Conservation (phyloP, 2,113 vertebrate genomes). For the Lampris megalopsis region DNA sequence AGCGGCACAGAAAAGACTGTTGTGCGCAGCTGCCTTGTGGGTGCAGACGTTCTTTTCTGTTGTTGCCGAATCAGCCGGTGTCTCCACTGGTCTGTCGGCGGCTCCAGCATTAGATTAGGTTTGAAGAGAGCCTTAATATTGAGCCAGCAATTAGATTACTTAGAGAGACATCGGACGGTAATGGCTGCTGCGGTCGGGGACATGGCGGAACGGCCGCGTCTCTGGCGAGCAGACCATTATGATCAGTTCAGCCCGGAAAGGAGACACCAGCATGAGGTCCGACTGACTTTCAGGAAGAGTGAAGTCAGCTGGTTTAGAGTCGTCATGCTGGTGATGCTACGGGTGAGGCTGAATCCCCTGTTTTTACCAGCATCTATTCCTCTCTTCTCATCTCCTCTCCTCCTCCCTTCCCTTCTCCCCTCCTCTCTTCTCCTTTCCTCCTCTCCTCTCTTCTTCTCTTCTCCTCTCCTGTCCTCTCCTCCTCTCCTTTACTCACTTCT, state of each 20-base stretch:
- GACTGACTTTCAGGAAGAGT: slow-evolving; percentile 9
- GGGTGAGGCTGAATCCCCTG: not conserved
- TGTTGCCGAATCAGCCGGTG: slow-evolving; percentile 31
- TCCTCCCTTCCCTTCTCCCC: not conserved
- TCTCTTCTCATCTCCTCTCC: not conserved
- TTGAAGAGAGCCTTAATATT: not conserved
- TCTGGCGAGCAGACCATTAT: not conserved
- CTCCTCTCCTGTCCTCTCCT: not conserved
- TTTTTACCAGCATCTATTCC: not conserved
- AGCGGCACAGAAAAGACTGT: slow-evolving; percentile 7
- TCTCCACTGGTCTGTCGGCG: not conserved
- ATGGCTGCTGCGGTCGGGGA: slow-evolving; percentile 7
- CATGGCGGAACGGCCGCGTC: slow-evolving; percentile 2
- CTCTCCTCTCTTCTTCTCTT: not conserved
- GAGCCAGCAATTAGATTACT: slow-evolving; percentile 16
- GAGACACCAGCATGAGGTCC: too few relatives aligned
- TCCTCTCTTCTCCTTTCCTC: not conserved
- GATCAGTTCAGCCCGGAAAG: too few relatives aligned
- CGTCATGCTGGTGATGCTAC: not conserved
- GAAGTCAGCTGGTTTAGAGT: slow-evolving; percentile 41
- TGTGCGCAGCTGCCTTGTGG: slow-evolving; percentile 44
- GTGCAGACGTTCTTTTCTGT: slow-evolving; percentile 44
- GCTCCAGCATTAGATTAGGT: not conserved
- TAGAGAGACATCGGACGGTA: not conserved
- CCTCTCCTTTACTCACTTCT: not conserved